These are phyloP conservation scores for Euschistus heros DNA, from an alignment of 1,140 invertebrate genomes.

Conservation along the genomic window DNA sequence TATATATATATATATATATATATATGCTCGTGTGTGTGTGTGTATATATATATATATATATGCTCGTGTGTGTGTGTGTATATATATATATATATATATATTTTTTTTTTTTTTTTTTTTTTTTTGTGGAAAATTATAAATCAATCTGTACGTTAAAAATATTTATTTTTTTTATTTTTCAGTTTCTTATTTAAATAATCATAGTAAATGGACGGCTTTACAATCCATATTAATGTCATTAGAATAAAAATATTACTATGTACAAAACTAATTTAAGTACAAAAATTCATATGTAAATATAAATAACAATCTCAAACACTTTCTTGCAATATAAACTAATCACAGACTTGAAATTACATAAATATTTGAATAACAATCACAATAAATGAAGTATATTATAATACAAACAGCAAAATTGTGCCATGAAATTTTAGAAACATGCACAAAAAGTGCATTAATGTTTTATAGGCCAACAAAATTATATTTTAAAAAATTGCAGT, in stretches of 20 bases:
- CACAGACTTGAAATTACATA: slow-evolving; percentile 6
- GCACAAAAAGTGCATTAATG: background rate
- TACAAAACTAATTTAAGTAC: slow-evolving; percentile 5
- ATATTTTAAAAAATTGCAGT: background rate
- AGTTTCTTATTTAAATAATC: background rate
- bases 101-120: too few species aligned
- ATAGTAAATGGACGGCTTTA: slow-evolving; percentile 7
- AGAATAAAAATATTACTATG: slow-evolving; percentile 11
- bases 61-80: too few species aligned
- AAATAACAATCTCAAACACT: slow-evolving; percentile 5
- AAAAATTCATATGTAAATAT: slow-evolving; percentile 7
- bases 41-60: too few species aligned
- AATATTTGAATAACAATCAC: background rate
- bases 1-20: too few species aligned
- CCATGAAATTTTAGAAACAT: background rate
- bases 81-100: too few species aligned
- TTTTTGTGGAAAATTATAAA: too few species aligned
- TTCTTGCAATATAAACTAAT: slow-evolving; percentile 1
- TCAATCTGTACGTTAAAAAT: too few species aligned
- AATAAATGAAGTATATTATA: background rate
- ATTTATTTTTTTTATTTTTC: too few species aligned
- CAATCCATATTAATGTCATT: background rate
- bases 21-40: too few species aligned
- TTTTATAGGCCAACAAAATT: background rate
- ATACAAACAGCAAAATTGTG: background rate